These are phyloP conservation scores for Percopsis transmontana DNA, from an alignment of 2,113 vertebrate species.

Conservation along the genomic window DNA sequence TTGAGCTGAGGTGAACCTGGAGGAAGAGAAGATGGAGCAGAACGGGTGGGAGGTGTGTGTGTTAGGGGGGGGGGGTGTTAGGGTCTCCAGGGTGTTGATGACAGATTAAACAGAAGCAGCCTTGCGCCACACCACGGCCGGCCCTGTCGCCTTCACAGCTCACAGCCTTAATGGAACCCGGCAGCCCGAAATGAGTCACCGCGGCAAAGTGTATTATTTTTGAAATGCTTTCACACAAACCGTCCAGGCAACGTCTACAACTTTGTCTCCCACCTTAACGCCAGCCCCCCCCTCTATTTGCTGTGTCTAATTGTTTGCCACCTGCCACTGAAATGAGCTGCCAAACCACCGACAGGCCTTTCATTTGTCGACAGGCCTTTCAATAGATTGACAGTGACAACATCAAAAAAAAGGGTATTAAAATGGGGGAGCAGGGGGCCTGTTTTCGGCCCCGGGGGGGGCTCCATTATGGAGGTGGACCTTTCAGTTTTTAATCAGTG, in stretches of 20 bases:
- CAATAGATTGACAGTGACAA: constrained; percentile 94
- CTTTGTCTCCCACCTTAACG: constrained; percentile 96
- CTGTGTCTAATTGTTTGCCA: constrained; percentile 99
- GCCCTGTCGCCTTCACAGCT: constrained; percentile 91
- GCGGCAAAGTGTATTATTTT: constrained; percentile 98
- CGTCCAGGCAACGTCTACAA: constrained; percentile 88
- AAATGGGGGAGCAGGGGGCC: constrained; percentile 35
- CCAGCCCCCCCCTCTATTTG: constrained; percentile 93
- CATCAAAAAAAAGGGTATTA: constrained; percentile 82
- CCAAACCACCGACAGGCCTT: constrained; percentile 87
- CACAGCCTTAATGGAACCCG: constrained; percentile 93
- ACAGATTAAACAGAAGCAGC: constrained; percentile 98
- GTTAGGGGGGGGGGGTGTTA: too few relatives aligned
- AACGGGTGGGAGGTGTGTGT: too few relatives aligned
- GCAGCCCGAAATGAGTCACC: constrained; percentile 98
- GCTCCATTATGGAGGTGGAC: constrained; percentile 74
- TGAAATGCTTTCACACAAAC: constrained; percentile 99
- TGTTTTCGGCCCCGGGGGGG: constrained; percentile 72
- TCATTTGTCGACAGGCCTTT: constrained; percentile 91
- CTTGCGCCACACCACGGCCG: constrained; percentile 79
- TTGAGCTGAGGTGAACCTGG: constrained; percentile 86
- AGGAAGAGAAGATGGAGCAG: constrained; percentile 63
- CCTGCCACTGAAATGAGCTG: constrained; percentile 99
- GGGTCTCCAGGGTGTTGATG: constrained; percentile 93
- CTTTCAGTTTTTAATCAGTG: constrained; percentile 83